These are phyloP conservation scores for Nannoperca obscura DNA, from an alignment of 2,797 vertebrate genomes.

Conservation along the genomic window DNA sequence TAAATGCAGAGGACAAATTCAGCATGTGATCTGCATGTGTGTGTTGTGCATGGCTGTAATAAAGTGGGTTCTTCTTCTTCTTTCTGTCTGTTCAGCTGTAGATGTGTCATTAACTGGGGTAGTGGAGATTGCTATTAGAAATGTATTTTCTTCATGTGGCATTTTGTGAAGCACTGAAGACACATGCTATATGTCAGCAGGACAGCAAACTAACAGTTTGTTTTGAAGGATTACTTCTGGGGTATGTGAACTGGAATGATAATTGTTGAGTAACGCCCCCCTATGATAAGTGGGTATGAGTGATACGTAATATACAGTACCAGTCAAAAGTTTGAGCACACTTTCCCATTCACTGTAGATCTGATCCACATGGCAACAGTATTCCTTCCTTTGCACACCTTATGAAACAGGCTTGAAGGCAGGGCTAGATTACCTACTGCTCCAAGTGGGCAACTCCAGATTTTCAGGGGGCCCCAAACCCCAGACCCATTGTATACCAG, in stretches of 20 bases:
- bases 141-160: background rate
- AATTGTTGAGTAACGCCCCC: background rate
- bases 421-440: background rate
- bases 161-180: background rate
- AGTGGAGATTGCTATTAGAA: too few relatives aligned
- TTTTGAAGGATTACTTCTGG: background rate
- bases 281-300: background rate
- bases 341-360: background rate
- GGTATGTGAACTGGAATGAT: slow-evolving; percentile 10
- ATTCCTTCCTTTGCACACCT: background rate
- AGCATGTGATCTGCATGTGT: too few relatives aligned
- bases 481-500: background rate
- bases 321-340: too few relatives aligned
- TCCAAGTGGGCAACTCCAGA: background rate
- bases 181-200: background rate
- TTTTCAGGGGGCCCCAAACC: background rate
- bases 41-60: too few relatives aligned
- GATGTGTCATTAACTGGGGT: too few relatives aligned
- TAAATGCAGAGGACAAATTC: too few relatives aligned
- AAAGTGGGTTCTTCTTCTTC: too few relatives aligned
- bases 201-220: background rate
- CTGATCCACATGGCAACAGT: background rate
- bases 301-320: background rate
- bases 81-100: too few relatives aligned
- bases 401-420: background rate